Base-by-base conservation (phyloP, 2,888 invertebrate species). In the Holacanthella duospinosa region DNA sequence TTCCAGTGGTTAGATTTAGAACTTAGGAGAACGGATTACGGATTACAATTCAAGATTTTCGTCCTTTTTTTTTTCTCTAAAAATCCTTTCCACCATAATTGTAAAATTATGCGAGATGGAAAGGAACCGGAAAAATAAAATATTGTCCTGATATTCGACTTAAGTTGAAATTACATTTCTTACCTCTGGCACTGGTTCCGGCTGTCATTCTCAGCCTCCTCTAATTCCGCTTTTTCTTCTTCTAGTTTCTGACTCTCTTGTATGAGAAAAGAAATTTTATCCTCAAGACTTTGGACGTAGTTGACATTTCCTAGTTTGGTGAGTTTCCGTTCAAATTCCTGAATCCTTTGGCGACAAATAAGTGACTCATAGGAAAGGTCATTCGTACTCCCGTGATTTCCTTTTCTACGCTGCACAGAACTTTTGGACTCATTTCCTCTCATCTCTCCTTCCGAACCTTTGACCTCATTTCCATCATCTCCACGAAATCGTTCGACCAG, bases 121-220 rank as follows among this genome's bases (percentile, higher is more conserved):
- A 26, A 19, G 12, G 19, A 25, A 25, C 25, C 48, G 29, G 43
- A 26, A 55, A 29, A 62, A 60, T 55, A 28, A 60, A 29, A 60
- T 59, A 55, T 55, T 62, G 29, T 57, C 16, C 28, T 56, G 16
- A 36, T n/a, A n/a, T n/a, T n/a, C n/a, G n/a, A n/a, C n/a, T n/a
- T n/a, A n/a, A n/a, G n/a, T n/a, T n/a, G 36, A 36, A 36, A 36
- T 12, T 36, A 36, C 6, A 36, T 36, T 48, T 1, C 27, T 36
- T 64, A 72, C 72, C 72, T 70, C 69, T 72, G 72, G 65, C 70
- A 72, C 65, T 70, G 66, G 63, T 68, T 66, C 57, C 72, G 64
- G 60, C 68, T 85, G 74, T 86, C 86, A 79, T 86, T 86, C 77
- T 86, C 86, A 29, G 85, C 85, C 77, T 86, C 86, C 77, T 86